Evolutionary conservation across 2,888 invertebrate genomes (phyloP).

Genomic region (Empis livida): DNA sequence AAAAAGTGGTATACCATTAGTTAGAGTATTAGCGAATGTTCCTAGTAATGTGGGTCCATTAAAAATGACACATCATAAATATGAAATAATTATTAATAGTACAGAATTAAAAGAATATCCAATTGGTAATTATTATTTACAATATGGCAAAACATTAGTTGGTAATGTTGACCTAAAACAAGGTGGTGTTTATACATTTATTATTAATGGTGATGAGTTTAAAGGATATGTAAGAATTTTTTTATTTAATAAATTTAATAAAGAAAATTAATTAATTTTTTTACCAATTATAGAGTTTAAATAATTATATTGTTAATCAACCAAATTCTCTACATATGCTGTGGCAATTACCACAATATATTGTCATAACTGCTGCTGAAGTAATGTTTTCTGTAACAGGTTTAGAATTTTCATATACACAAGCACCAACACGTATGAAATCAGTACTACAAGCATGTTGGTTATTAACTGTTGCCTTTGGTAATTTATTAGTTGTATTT

Average conservation of each 20-base stretch:
- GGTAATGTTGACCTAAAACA: slow-evolving; percentile 36
- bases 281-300: slow-evolving; percentile 17
- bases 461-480: slow-evolving; percentile 85
- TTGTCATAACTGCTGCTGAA: slow-evolving; percentile 85
- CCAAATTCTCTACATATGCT: slow-evolving; percentile 68
- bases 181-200: slow-evolving; percentile 54
- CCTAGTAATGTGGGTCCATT: slow-evolving; percentile 15
- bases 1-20: slow-evolving; percentile 24
- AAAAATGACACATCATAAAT: background rate
- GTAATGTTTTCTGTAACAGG: slow-evolving; percentile 95
- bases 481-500: slow-evolving; percentile 84
- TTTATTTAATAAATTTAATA: background rate
- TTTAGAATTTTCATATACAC: slow-evolving; percentile 89
- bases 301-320: slow-evolving; percentile 35
- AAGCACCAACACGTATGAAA: slow-evolving; percentile 88
- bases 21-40: slow-evolving; percentile 29
- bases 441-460: slow-evolving; percentile 85
- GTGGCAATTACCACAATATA: slow-evolving; percentile 76
- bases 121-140: slow-evolving; percentile 34
- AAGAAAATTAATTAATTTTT: background rate
- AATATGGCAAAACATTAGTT: slow-evolving; percentile 28
- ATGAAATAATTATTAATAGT: background rate
- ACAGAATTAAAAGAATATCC: slow-evolving; percentile 8
- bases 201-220: slow-evolving; percentile 34
- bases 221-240: slow-evolving; percentile 30